Percentiles rank a stretch among this genome's conserved stretches.
Evolutionary conservation across 2,888 invertebrate species (phyloP).

Genomic region (Gonocerus acuteangulatus): DNA sequence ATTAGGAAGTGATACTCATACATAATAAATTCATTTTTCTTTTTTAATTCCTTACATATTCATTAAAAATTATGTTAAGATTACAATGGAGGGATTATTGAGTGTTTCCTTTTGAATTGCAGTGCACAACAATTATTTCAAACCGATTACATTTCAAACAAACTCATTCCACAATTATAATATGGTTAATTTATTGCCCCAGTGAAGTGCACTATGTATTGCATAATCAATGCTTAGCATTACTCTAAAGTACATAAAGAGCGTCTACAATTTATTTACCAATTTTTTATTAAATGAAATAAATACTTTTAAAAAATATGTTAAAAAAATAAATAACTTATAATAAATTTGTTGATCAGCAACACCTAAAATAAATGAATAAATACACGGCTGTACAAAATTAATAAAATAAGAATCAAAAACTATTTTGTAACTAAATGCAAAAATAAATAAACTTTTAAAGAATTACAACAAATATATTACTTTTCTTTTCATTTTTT

Average conservation of each 20-base stretch:
- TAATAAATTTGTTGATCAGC: neutral
- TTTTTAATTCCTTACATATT: neutral
- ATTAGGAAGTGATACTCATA: neutral
- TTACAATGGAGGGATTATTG: neutral
- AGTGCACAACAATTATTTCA: neutral
- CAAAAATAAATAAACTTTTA: slow-evolving; percentile 1
- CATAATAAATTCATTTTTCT: neutral
- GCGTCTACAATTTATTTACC: neutral
- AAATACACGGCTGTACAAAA: neutral
- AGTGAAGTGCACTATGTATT: neutral
- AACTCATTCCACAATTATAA: neutral
- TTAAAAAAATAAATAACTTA: slow-evolving; percentile 1
- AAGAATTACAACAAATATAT: neutral
- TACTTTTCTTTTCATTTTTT: neutral
- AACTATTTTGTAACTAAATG: neutral
- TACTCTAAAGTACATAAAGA: neutral
- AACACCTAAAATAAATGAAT: neutral
- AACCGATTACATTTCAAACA: neutral
- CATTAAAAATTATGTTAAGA: neutral
- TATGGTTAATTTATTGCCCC: neutral
- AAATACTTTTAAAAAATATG: neutral
- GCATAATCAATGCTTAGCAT: neutral
- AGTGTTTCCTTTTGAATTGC: neutral
- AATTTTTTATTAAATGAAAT: neutral
- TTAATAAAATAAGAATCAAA: neutral